These are phyloP conservation scores for Mnemiopsis leidyi DNA, from an alignment of 37 sponge, comb jelly and placozoan genomes.

Conservation along the genomic window DNA sequence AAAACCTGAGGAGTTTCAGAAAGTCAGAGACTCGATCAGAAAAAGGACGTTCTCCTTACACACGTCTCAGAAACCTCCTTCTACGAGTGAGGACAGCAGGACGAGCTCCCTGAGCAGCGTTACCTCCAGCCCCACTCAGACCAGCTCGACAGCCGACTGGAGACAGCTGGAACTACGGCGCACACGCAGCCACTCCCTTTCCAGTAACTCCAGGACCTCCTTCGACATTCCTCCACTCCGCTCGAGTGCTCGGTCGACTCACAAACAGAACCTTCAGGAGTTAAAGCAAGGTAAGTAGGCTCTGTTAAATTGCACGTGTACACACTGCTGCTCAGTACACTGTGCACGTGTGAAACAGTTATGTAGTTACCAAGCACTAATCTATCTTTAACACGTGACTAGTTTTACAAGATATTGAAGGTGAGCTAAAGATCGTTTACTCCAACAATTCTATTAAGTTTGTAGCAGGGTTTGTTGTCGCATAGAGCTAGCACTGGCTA, in stretches of 20 bases:
- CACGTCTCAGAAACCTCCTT: background rate
- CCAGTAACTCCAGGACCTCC: background rate
- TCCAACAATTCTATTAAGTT: no score
- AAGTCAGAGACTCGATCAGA: background rate
- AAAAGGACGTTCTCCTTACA: background rate
- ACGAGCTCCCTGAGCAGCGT: background rate
- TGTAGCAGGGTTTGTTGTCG: no score
- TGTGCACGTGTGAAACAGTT: no score
- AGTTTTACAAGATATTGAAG: no score
- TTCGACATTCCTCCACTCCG: background rate
- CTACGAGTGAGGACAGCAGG: background rate
- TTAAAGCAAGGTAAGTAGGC: background rate
- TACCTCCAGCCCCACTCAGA: background rate
- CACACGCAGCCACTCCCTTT: background rate
- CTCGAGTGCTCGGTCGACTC: background rate
- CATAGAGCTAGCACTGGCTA: no score
- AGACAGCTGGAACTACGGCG: background rate
- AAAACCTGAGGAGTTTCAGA: constrained; percentile 19
- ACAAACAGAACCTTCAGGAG: background rate
- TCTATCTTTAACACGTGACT: no score
- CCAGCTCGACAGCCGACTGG: background rate
- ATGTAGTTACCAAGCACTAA: no score
- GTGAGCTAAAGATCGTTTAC: no score
- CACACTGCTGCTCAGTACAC: no score
- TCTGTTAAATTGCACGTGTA: no score